phyloP scores from a whole-genome alignment of 2,113 vertebrate species.

The Lonchura striata region DNA sequence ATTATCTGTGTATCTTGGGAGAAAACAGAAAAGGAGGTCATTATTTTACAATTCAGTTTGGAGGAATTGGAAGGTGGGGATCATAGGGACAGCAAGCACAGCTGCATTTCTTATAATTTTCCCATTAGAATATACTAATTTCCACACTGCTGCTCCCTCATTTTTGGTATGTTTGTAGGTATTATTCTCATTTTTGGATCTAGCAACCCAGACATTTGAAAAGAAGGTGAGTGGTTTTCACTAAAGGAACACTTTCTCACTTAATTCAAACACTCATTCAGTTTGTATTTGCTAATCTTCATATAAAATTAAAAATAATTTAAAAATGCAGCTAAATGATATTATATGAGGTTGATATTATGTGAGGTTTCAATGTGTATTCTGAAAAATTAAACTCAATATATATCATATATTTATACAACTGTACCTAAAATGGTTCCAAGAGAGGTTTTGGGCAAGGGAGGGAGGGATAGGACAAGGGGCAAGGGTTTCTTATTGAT shows the following conservation, averaged over 20 bases:
- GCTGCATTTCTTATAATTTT: background rate
- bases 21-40: background rate
- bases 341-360: no score
- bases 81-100: background rate
- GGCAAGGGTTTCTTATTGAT: background rate
- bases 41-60: constrained; percentile 27
- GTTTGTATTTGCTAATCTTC: background rate
- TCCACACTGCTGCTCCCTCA: background rate
- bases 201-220: background rate
- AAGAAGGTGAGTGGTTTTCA: background rate
- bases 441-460: background rate
- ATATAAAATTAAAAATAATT: background rate
- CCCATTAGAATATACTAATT: background rate
- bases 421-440: background rate
- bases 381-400: background rate
- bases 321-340: background rate
- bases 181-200: background rate
- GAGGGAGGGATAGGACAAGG: background rate
- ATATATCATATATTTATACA: background rate
- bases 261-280: background rate
- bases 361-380: accelerated
- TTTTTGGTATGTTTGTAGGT: background rate
- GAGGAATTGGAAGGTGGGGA: background rate
- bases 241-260: background rate
- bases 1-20: background rate